Evolutionary conservation across 2,113 vertebrate species (phyloP), one percentile per base, ranked within the genome.

Genomic region (Dolichallabes microphthalmus): DNA sequence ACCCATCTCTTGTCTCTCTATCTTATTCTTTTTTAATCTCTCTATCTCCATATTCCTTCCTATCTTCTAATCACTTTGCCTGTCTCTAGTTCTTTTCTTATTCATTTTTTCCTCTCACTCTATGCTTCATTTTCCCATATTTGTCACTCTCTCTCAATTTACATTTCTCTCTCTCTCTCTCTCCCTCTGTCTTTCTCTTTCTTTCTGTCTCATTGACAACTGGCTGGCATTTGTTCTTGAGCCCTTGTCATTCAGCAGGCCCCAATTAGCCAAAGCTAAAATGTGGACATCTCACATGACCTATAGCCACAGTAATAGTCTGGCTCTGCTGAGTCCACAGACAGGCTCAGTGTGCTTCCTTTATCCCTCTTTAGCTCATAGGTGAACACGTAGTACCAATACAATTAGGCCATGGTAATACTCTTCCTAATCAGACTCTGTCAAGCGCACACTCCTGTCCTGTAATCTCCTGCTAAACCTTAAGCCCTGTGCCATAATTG

Each of bases 391-490:
- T 22, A 71, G 22, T 82, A 50, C 32, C 17, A 27, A 2, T 63
- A 10, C 82, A 86, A 88, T 88, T 64, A 76, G 85, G 50, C 86
- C 77, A 73, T 64, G 39, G 74, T 82, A 84, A 84, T 80, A 82
- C 77, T 73, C 45, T 77, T 25, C 71, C 60, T 83, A 85, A 84
- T 87, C 81, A 81, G 61, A 53, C 80, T 61, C 25, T 27, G 60
- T 83, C 71, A 58, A 55, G 50, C 39, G 50, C 39, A 80, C 30
- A 25, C 58, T 83, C 64, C 20, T 39, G 32, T 82, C 55, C 69
- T 20, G 32, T 82, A 30, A 85, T 83, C 64, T 53, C 60, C 52
- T 81, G 45, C 53, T 63, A 32, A 87, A 57, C 61, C 80, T 66
- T 80, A 80, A 83, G 84, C 53, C 22, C 76, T 20, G 50, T 50